These are phyloP conservation scores for Podotricha telesiphe DNA, from an alignment of 2,888 invertebrate species.

Conservation along the genomic window DNA sequence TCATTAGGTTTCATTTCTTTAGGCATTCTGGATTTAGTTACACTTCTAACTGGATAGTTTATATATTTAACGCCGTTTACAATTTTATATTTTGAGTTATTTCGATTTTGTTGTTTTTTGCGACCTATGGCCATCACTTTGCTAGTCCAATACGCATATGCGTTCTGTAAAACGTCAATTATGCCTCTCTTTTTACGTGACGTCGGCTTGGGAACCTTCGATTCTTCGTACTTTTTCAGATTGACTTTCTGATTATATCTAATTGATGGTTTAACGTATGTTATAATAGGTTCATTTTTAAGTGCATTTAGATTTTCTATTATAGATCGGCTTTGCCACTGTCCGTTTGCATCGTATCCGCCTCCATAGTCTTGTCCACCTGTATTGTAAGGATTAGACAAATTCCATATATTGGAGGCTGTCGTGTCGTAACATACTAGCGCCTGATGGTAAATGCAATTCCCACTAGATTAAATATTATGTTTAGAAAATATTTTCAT, in stretches of 20 bases:
- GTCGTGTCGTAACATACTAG: too few relatives aligned
- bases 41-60: conserved; percentile 59
- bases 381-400: conserved; percentile 54
- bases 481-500: too few relatives aligned
- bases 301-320: conserved; percentile 51
- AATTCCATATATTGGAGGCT: too few relatives aligned
- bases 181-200: conserved; percentile 64
- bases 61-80: conserved; percentile 71
- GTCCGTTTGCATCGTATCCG: conserved; percentile 75
- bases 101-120: conserved; percentile 53
- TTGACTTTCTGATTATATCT: conserved; percentile 50
- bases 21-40: conserved; percentile 57
- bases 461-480: too few relatives aligned
- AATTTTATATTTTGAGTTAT: conserved; percentile 62
- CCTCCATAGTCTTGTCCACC: conserved; percentile 74
- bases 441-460: too few relatives aligned
- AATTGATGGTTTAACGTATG: conserved; percentile 57
- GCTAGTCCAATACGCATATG: conserved; percentile 69
- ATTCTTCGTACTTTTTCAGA: conserved; percentile 48
- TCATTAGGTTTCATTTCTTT: conserved; percentile 51
- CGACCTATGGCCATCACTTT: conserved; percentile 59
- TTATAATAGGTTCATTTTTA: conserved; percentile 51
- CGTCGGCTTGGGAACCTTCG: conserved; percentile 50
- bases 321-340: conserved; percentile 77
- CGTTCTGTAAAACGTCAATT: conserved; percentile 64